Base-by-base conservation (phyloP, 2,888 invertebrate species). In the Leucoma salicis region DNA sequence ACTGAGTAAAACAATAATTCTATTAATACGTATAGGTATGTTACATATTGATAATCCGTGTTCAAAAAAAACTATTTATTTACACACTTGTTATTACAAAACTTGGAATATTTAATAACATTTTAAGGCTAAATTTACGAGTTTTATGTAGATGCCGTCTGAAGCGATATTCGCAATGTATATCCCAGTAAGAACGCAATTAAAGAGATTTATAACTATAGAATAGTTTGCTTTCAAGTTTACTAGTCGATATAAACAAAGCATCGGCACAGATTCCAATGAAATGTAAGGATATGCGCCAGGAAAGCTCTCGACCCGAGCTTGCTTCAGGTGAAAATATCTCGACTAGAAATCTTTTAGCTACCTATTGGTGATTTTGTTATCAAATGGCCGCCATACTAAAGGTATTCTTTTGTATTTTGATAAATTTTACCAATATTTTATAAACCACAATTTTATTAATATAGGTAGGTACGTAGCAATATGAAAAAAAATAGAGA, bases 271-370 rank as follows among this genome's bases (percentile, higher is more conserved):
- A 75, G 77, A 84, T 81, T 83, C 80, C 86, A 65, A 74, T 79
- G 81, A 82, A 84, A 87, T 85, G 81, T 84, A 84, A 81, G 80
- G 79, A 82, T 82, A 80, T 74, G 74, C 76, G 75, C 63, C 53
- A 70, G 74, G 74, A 74, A 74, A 78, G 74, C 74, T 74, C 66
- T 72, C 73, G 69, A 66, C 68, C 70, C 72, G 60, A 64, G 67
- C 46, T 63, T 38, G 56, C 58, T 57, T 55, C 65, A 65, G 54
- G 70, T 75, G 73, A 64, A 76, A 78, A 74, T 71, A 72, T 73
- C 60, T 60, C 59, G 56, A 58, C 63, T 58, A 44, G 46, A 62
- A 73, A 70, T 73, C 66, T 72, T 68, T 74, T 67, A 67, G 54
- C 35, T 37, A 52, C 49, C 45, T 62, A 45, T 44, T 47, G 48